Evolutionary conservation across 2,797 vertebrate genomes (phyloP).

Genomic region (Falco naumanni): DNA sequence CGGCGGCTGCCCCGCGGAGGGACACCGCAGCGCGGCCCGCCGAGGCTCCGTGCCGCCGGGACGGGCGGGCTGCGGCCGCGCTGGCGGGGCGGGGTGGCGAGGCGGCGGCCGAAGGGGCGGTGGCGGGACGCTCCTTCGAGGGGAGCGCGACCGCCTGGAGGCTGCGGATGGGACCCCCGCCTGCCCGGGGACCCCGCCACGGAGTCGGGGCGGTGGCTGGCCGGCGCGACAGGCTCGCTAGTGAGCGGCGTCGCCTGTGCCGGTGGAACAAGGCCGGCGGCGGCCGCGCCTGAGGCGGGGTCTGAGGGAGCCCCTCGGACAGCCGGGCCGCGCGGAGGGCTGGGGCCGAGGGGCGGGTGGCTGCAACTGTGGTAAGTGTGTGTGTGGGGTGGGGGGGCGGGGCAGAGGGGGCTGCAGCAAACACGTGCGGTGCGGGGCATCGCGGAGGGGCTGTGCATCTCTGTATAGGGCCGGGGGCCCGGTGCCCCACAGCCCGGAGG

Average conservation of each 20-base stretch:
- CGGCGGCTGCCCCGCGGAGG: neutral
- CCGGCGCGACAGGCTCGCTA: neutral
- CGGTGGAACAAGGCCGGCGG: neutral
- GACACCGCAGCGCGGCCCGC: neutral
- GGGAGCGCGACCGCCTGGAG: neutral
- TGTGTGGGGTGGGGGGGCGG: neutral
- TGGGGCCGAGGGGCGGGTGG: neutral
- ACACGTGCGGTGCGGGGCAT: too few relatives aligned
- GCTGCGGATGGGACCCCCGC: neutral
- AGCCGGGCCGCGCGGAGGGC: neutral
- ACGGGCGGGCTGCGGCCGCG: neutral
- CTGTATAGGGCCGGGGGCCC: accelerated
- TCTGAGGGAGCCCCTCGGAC: neutral
- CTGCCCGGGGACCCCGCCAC: neutral
- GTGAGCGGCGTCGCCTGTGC: neutral
- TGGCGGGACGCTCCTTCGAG: neutral
- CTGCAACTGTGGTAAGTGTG: neutral
- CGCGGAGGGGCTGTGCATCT: neutral
- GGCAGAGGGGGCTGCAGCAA: neutral
- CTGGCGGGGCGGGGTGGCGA: neutral
- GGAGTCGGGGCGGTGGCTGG: neutral
- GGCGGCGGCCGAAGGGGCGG: neutral
- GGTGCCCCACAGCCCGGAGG: neutral
- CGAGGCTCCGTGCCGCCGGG: neutral
- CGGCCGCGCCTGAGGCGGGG: neutral